Percentiles rank a stretch among this genome's conserved stretches.
These are phyloP conservation scores for Osmerus eperlanus DNA, from an alignment of 2,113 vertebrate genomes.

Conservation along the genomic window DNA sequence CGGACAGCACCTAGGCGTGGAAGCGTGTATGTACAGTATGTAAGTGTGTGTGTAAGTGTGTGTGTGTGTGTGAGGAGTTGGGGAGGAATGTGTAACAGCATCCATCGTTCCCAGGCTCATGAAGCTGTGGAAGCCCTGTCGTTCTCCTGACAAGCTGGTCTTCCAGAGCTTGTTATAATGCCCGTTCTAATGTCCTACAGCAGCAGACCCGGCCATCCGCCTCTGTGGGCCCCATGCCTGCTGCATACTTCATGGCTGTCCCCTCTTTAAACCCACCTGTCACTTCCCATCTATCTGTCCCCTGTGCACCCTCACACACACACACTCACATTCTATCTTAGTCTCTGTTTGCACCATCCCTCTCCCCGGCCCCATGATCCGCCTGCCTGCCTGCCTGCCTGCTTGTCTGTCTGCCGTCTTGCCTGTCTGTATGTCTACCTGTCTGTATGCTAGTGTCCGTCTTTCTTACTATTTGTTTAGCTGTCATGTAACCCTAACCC, in stretches of 20 bases:
- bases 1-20: slow-evolving; percentile 20
- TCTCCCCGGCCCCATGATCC: too few species aligned
- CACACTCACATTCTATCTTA: too few species aligned
- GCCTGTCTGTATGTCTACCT: too few species aligned
- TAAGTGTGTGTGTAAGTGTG: slow-evolving; percentile 15
- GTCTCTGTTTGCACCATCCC: background rate
- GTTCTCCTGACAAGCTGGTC: too few species aligned
- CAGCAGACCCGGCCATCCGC: background rate
- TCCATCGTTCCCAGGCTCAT: slow-evolving; percentile 19
- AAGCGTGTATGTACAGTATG: slow-evolving; percentile 1
- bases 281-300: too few species aligned
- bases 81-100: background rate
- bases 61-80: background rate
- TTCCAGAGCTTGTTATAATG: too few species aligned
- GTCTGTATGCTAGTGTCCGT: background rate
- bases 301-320: too few species aligned
- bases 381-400: background rate
- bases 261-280: too few species aligned
- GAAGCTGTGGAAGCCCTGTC: too few species aligned
- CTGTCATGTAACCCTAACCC: background rate
- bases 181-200: background rate
- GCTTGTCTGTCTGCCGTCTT: too few species aligned
- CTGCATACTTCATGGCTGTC: too few species aligned
- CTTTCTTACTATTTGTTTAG: slow-evolving; percentile 1
- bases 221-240: too few species aligned